Evolutionary conservation across 2,797 vertebrate genomes (phyloP), one percentile per base, ranked within the genome.

Genomic region (Sebastes nivosus): DNA sequence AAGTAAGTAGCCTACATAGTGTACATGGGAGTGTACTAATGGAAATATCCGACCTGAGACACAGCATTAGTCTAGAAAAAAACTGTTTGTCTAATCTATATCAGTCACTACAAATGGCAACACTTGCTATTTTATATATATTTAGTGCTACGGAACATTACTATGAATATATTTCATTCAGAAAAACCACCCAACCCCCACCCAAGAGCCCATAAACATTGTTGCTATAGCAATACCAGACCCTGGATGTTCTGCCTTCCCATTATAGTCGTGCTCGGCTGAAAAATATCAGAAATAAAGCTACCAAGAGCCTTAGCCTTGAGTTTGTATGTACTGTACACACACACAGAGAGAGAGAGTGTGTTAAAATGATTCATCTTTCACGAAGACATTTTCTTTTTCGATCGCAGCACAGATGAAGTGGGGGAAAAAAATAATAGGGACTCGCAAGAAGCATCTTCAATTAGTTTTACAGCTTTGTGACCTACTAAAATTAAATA

Each of bases 161-260:
- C 34, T 18, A 52, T 27, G 4, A n/a, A 38, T 20, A 50, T 10
- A n/a, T 63, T 42, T 64, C 36, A 75, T 55, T 57, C 3, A 67
- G 72, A 66, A 74, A 69, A 67, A 57, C 16, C 58, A 65, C 50
- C 75, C 81, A 74, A n/a, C 78, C 24, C 85, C 81, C 61, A 55
- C 80, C 18, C 69, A 79, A 66, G 3, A 67, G 60, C 64, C 78
- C 87, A 72, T 64, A 72, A 88, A 87, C 79, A 80, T 79, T 11
- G 89, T 93, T 93, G 89, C 88, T 85, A 91, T 92, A 87, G 89
- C 80, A 75, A 92, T 88, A 75, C 73, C 2, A 58, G 87, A 74
- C 82, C 68, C 68, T 73, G 82, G 87, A 84, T 77, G 72, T 63
- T 73, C 71, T 8, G 27, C 57, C 77, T 55, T 63, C 58, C 50